phyloP scores from a whole-genome alignment of 2,113 vertebrate species.

The Malurus elegans region DNA sequence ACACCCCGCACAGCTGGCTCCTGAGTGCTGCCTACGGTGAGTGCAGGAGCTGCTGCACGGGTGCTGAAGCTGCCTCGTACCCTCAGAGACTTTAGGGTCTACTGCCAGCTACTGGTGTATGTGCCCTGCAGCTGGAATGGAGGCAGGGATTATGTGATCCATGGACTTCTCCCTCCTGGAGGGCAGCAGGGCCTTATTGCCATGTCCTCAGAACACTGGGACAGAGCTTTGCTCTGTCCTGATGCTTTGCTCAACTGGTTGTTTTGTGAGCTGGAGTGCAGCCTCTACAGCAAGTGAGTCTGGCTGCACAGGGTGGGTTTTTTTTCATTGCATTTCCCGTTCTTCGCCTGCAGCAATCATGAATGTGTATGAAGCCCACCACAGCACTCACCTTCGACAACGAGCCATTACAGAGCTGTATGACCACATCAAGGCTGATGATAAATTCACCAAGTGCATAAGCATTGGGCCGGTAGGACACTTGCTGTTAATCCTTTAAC shows the following conservation, averaged over 20 bases:
- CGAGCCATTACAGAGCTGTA: conserved; percentile 79
- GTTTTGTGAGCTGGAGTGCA: not conserved
- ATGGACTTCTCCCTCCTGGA: not conserved
- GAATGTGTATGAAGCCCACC: conserved; percentile 88
- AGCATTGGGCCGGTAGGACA: conserved; percentile 89
- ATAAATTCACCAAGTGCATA: conserved; percentile 90
- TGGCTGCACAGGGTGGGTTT: not conserved
- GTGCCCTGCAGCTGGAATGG: not conserved
- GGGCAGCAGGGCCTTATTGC: not conserved
- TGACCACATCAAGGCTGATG: conserved; percentile 88
- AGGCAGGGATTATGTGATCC: not conserved
- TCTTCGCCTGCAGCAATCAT: conserved; percentile 74
- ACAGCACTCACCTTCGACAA: conserved; percentile 77
- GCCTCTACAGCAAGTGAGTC: not conserved
- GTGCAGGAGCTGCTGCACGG: not conserved
- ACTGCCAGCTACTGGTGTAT: not conserved
- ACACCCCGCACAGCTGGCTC: conserved; percentile 88
- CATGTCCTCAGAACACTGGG: not conserved
- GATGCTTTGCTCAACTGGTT: not conserved
- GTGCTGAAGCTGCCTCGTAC: not conserved
- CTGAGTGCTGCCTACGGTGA: conserved; percentile 80
- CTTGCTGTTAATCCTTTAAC: not conserved
- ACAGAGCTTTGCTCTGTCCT: not conserved
- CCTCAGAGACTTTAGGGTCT: not conserved
- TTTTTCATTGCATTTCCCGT: not conserved